Evolutionary conservation across 2,888 invertebrate species (phyloP), one percentile per base, ranked within the genome.

Genomic region (Spodoptera exigua): DNA sequence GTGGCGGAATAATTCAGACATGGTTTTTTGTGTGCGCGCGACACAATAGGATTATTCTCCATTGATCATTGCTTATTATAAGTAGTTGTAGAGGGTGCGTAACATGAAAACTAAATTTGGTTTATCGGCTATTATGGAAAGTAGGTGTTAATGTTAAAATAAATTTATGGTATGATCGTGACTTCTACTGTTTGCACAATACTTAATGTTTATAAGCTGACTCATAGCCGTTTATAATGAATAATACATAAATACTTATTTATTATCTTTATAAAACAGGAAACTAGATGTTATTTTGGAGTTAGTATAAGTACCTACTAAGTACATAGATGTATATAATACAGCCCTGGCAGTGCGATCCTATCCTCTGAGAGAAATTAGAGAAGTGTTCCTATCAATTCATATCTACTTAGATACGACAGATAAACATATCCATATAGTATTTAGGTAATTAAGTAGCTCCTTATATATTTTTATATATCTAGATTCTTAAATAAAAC

Each of bases 31-130:
- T 92, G 86, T 88, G 90, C 84, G 82, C 80, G 82, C 84, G 78
- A 88, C 90, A 94, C 93, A 93, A 94, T 93, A 82, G 93, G 93
- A 93, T 94, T 93, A 94, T 91, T 93, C 92, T 89, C 92, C 92
- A 93, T 93, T 93, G 94, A 94, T 94, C 93, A 93, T 87, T 90
- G 92, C 93, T 93, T 93, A 93, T 91, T 92, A 92, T 92, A 93
- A 93, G 93, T 90, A 91, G 92, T 86, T 84, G 81, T 77, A 62
- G 88, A 93, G 94, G 93, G 93, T 92, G 91, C 86, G 91, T 87
- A 88, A 94, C 93, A 93, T 92, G 93, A 91, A 94, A 94, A 93
- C 93, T 92, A 93, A 94, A 94, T 94, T 94, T 94, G 93, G 93
- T 93, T 93, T 93, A 93, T 93, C 93, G 93, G 90, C 92, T 91